Base-by-base conservation (phyloP, 2,888 invertebrate species). In the Perithous albicinctus region DNA sequence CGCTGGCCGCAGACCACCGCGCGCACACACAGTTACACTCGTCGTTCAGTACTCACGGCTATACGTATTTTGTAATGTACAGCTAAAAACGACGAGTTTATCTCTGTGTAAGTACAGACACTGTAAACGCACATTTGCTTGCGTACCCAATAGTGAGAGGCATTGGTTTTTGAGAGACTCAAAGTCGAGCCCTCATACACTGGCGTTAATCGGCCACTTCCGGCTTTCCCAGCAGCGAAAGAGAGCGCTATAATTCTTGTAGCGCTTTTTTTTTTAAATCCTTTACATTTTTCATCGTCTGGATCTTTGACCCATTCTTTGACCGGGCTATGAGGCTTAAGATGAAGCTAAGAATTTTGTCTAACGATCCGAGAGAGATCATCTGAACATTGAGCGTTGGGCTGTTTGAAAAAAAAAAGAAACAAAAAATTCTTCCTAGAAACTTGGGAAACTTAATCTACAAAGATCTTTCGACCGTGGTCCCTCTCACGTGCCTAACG, bases 371-470 rank as follows among this genome's bases (percentile, higher is more conserved):
- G 32, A 4, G 32, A 4, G 32, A 18, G 18, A 64, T 64, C 81
- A 69, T 66, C 35, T 56, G 48, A n/a, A n/a, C n/a, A n/a, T n/a
- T n/a, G 38, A 72, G 10, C 51, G 12, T 18, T 7, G 18, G 48
- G 64, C 77, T 63, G 72, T 80, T 82, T 54, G 81, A 10, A 59
- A 15, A 8, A 7, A 2, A 41, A 72, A 84, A 86, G 84, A 83
- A 85, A 84, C 74, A 84, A 86, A 84, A 83, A 85, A 84, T 75
- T 48, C 77, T 86, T 86, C 85, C 78, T 75, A 81, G 88, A 86
- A 86, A 83, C 84, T 79, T 70, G 83, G 76, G 75, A 80, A 76
- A 76, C 59, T 26, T 84, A 87, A 87, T 87, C 86, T 85, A 85
- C 70, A 80, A 86, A 83, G 84, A 87, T 86, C 85, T 82, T 18